Percentiles rank a stretch among this genome's conserved stretches.
phyloP scores from a whole-genome alignment of 2,113 vertebrate species.

The Larimichthys crocea region DNA sequence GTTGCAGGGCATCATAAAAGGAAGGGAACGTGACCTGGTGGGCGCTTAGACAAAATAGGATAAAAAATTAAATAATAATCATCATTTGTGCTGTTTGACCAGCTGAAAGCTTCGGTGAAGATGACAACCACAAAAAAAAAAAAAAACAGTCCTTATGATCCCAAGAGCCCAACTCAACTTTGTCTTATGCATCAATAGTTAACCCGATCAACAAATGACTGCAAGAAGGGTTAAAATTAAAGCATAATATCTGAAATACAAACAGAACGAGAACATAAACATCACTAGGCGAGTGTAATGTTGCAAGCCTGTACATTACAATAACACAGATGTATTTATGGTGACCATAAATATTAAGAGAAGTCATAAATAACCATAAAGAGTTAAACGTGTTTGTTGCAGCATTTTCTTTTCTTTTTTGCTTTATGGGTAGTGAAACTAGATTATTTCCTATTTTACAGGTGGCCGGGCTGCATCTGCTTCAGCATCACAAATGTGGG shows the following conservation, averaged over 20 bases:
- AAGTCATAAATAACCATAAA: neutral
- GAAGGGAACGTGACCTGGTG: too few relatives aligned
- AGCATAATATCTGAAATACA: neutral
- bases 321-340: neutral
- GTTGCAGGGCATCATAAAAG: neutral
- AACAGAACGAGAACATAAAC: constrained; percentile 7
- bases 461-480: constrained; percentile 26
- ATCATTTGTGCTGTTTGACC: neutral
- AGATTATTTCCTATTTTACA: constrained; percentile 33
- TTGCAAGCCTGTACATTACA: neutral
- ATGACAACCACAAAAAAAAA: neutral
- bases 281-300: neutral
- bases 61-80: neutral
- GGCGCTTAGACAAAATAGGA: constrained; percentile 2
- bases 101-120: constrained; percentile 21
- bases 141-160: constrained; percentile 3
- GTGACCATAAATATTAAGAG: neutral
- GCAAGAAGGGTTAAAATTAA: neutral
- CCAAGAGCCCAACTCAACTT: neutral
- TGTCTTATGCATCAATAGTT: neutral
- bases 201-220: constrained; percentile 9
- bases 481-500: neutral
- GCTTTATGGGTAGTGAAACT: constrained; percentile 28
- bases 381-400: too few relatives aligned
- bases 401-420: neutral